Evolutionary conservation across 1,140 invertebrate genomes (phyloP).

Genomic region (Lepidotrigona ventralis): DNA sequence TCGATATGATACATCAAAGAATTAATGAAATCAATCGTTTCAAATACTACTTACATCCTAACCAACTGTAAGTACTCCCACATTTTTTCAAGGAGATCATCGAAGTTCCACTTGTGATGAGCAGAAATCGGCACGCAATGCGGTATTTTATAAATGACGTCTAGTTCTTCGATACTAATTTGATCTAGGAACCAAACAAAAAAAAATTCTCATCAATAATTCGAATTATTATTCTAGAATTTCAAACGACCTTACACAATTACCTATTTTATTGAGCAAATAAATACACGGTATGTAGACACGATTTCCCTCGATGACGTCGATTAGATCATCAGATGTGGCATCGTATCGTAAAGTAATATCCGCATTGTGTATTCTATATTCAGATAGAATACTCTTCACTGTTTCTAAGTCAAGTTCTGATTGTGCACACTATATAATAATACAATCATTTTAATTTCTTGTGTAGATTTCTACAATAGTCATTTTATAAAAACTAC

Average conservation of each 20-base stretch:
- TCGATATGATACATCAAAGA: not conserved
- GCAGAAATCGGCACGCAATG: constrained; percentile 99
- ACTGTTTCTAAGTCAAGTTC: constrained; percentile 98
- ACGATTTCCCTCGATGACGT: constrained; percentile 99
- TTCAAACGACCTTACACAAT: constrained; percentile 36
- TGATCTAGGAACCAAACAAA: constrained; percentile 84
- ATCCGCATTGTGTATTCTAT: constrained; percentile 99
- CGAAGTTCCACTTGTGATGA: constrained; percentile 99
- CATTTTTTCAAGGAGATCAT: constrained; percentile 99
- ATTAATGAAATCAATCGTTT: not conserved
- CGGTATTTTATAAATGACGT: constrained; percentile 99
- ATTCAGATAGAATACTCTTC: constrained; percentile 97
- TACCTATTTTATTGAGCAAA: constrained; percentile 98
- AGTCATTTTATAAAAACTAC: constrained; percentile 7
- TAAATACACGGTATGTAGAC: constrained; percentile 99
- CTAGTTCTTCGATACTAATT: constrained; percentile 97
- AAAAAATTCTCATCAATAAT: not conserved
- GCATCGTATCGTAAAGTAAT: constrained; percentile 97
- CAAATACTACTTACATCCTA: constrained; percentile 87
- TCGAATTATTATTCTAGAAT: not conserved
- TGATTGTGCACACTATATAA: constrained; percentile 89
- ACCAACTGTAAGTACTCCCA: constrained; percentile 98
- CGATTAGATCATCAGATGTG: constrained; percentile 98
- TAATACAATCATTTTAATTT: constrained; percentile 23
- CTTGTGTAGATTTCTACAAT: not conserved